phyloP scores from a whole-genome alignment of 1,140 invertebrate genomes.

The Meloidogyne exigua region DNA sequence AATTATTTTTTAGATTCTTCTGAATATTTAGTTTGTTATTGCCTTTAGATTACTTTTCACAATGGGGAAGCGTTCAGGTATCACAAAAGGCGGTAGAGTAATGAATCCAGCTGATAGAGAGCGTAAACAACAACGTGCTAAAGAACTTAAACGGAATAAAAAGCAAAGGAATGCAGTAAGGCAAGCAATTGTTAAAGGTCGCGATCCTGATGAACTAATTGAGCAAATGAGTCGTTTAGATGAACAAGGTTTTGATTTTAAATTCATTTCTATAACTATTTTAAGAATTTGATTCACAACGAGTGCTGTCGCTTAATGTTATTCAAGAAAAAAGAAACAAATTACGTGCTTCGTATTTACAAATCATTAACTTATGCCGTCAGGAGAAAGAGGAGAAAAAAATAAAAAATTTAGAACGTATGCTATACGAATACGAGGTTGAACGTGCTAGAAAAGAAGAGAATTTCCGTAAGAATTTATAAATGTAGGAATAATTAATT shows the following conservation, averaged over 20 bases:
- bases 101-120: constrained; percentile 69
- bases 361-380: constrained; percentile 42
- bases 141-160: constrained; percentile 65
- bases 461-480: constrained; percentile 38
- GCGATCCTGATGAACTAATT: constrained; percentile 66
- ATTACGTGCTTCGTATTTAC: constrained; percentile 37
- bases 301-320: constrained; percentile 47
- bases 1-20: too few species aligned
- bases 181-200: constrained; percentile 67
- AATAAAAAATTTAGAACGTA: constrained; percentile 42
- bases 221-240: constrained; percentile 67
- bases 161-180: constrained; percentile 67
- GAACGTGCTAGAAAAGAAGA: constrained; percentile 44
- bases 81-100: constrained; percentile 33
- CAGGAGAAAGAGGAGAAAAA: constrained; percentile 42
- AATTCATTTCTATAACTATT: background rate
- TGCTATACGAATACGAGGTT: constrained; percentile 49
- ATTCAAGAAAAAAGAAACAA: constrained; percentile 49
- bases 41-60: background rate
- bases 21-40: too few species aligned
- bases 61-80: constrained; percentile 34
- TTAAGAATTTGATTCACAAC: constrained; percentile 46
- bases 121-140: constrained; percentile 61
- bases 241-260: constrained; percentile 64
- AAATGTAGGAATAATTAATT: background rate